Conservation (phyloP, 1,140 invertebrate species). For the Gryon sp. region DNA sequence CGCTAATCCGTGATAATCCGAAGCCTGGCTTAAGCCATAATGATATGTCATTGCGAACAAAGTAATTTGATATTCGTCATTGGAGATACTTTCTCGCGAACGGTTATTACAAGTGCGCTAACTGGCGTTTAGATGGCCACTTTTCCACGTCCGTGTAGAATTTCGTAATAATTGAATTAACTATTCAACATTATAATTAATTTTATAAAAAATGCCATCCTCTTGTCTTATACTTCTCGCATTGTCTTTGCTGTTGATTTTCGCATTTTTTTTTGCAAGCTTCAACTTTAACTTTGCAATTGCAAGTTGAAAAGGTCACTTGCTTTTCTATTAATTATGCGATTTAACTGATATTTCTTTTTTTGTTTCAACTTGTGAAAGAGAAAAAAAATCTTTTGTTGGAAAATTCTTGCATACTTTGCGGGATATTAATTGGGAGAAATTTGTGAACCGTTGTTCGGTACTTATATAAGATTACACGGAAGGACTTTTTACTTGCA, state of each 20-base stretch:
- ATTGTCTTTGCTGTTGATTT: slow-evolving; percentile 16
- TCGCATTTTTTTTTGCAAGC: slow-evolving; percentile 33
- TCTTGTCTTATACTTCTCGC: too few relatives aligned
- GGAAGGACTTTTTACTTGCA: slow-evolving; percentile 31
- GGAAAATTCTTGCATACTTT: slow-evolving; percentile 36
- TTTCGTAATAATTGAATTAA: slow-evolving; percentile 43
- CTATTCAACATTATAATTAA: slow-evolving; percentile 27
- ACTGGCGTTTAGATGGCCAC: slow-evolving; percentile 10
- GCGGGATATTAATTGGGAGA: slow-evolving; percentile 54
- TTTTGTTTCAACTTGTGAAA: not conserved
- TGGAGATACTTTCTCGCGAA: slow-evolving; percentile 47
- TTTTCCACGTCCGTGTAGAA: slow-evolving; percentile 9
- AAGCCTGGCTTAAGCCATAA: slow-evolving; percentile 40
- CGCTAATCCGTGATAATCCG: slow-evolving; percentile 27
- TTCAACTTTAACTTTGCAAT: slow-evolving; percentile 2
- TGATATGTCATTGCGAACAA: slow-evolving; percentile 44
- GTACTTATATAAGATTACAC: slow-evolving; percentile 19
- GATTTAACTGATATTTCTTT: slow-evolving; percentile 27
- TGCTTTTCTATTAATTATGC: slow-evolving; percentile 51
- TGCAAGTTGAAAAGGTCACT: slow-evolving; percentile 26
- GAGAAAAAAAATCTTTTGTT: slow-evolving; percentile 25
- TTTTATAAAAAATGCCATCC: slow-evolving; percentile 22
- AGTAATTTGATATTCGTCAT: slow-evolving; percentile 54
- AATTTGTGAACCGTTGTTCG: slow-evolving; percentile 40
- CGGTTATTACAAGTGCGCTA: slow-evolving; percentile 33